Evolutionary conservation across 2,797 vertebrate genomes (phyloP), one percentile per base, ranked within the genome.

Genomic region (Benthosema pterotum): DNA sequence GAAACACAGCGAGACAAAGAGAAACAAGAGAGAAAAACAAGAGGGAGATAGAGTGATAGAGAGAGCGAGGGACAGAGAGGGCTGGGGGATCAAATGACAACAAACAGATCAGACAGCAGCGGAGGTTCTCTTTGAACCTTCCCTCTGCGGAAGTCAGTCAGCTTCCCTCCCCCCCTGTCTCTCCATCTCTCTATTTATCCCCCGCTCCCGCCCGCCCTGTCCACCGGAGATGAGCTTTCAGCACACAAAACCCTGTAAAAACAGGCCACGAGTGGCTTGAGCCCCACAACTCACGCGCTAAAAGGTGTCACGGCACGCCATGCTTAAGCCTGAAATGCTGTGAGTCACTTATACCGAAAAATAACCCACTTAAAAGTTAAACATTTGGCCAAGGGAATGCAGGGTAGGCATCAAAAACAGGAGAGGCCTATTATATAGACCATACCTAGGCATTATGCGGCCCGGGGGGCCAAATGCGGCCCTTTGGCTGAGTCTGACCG

Each of bases 221-320:
- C 63, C 71, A 74, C 79, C 74, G 68, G 78, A 78, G 84, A 80
- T 75, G 77, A 81, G 77, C 75, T 84, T 86, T 81, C 73, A 82
- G 70, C 76, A 79, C 74, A 63, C 67, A 84, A 78, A 88, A 69
- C 82, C 69, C 46, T 60, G 78, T 83, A 71, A 78, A 79, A 79
- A 83, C 72, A 86, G 32, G 45, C 71, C 77, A 76, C 67, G 65
- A 82, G 79, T 73, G 83, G 38, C 79, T 81, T 63, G 73, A 77
- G 73, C 77, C 72, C 67, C 60, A 63, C 72, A 74, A 79, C 82
- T 84, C 46, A 85, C 57, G 73, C 82, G 64, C 65, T 25, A 25
- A 85, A 75, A 88, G 87, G 86, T 90, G 83, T 81, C 82, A 79
- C 71, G 83, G 65, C 78, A 84, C 71, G 73, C 75, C 18, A 2